phyloP scores from a whole-genome alignment of 2,113 vertebrate genomes.

The Eretmochelys imbricata region DNA sequence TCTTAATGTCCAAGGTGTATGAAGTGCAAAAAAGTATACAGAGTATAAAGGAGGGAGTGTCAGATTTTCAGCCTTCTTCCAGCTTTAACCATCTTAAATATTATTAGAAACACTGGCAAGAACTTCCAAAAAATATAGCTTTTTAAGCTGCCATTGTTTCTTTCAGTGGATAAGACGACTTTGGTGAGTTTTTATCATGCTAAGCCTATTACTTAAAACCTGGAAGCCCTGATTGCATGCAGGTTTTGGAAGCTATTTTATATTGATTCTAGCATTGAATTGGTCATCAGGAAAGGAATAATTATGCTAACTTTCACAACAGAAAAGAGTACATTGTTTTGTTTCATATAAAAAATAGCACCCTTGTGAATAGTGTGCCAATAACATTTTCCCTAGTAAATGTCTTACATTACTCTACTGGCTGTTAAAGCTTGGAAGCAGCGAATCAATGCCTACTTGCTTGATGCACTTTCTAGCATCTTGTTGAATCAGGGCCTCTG shows the following conservation, averaged over 20 bases:
- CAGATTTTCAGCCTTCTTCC: neutral
- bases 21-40: neutral
- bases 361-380: neutral
- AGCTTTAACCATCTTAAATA: neutral
- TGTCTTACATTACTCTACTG: neutral
- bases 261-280: neutral
- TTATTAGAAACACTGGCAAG: neutral
- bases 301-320: neutral
- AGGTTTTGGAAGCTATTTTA: neutral
- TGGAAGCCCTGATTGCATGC: neutral
- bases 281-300: neutral
- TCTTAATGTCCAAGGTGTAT: neutral
- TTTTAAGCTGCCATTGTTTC: neutral
- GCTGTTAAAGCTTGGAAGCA: neutral
- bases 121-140: neutral
- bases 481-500: neutral
- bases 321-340: neutral
- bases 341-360: neutral
- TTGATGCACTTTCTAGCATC: neutral
- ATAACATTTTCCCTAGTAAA: constrained; percentile 59
- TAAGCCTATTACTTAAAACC: neutral
- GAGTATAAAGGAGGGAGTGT: neutral
- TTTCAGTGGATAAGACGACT: neutral
- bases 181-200: neutral
- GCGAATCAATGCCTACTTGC: neutral